A percentile compares a stretch with the other conserved stretches of the same genome.
Evolutionary conservation across 2,797 vertebrate species (phyloP).

Genomic region (Xyrichtys novacula): DNA sequence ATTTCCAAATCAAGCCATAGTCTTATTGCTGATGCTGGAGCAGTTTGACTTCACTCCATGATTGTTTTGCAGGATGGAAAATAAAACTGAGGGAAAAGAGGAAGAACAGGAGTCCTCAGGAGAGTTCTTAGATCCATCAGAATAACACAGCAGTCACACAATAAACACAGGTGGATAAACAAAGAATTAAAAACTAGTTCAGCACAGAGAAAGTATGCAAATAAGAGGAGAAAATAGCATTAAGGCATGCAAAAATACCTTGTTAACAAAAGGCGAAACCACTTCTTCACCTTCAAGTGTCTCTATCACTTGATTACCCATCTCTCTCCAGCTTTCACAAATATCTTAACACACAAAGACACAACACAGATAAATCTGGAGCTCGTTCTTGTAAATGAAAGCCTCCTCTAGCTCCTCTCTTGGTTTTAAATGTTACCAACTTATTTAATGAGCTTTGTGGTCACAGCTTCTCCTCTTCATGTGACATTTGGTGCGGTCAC

Average conservation of each 20-base stretch:
- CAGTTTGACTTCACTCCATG: not conserved
- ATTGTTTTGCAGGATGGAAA: constrained; percentile 3
- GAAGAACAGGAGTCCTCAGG: not conserved
- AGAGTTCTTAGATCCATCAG: constrained; percentile 8
- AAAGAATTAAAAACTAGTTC: constrained; percentile 4
- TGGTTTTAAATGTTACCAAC: constrained; percentile 16
- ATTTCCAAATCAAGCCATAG: constrained; percentile 4
- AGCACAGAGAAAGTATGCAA: not conserved
- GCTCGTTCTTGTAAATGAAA: constrained; percentile 9
- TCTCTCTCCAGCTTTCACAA: not conserved
- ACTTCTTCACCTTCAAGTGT: not conserved
- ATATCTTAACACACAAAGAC: not conserved
- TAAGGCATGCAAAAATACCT: not conserved
- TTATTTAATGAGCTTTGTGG: constrained; percentile 44
- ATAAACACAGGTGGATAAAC: constrained; percentile 9
- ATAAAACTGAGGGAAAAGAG: not conserved
- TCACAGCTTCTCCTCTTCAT: constrained; percentile 39
- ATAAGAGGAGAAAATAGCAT: not conserved
- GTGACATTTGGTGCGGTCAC: constrained; percentile 60
- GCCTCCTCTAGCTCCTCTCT: not conserved
- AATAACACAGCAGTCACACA: constrained; percentile 5
- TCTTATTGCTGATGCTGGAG: not conserved
- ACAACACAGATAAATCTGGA: not conserved
- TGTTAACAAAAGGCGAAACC: not conserved
- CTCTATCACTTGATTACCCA: not conserved